Base-by-base conservation (phyloP, 1,140 invertebrate species). In the Caenorhabditis briggsae region DNA sequence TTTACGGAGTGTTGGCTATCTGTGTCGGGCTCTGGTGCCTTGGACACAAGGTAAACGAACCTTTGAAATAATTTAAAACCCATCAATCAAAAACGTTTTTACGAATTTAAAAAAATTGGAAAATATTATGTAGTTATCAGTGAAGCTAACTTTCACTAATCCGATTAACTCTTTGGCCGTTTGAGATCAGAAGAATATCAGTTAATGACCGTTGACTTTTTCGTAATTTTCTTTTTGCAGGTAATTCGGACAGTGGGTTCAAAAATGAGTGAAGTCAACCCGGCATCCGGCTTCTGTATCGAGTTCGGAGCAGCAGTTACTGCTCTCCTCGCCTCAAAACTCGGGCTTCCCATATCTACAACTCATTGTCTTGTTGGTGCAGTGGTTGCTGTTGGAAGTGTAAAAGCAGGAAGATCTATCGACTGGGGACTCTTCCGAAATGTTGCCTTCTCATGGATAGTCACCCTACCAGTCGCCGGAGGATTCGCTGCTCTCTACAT, bases 281-380 rank as follows among this genome's bases (percentile, higher is more conserved):
- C 89, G 23, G 84, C 89, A 25, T 88, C 83, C 87, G 97, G 97
- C 12, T 97, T 98, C 90, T 96, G 96, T 14, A 97, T 97, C 92
- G 97, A 98, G 94, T 95, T 99, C 89, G 97, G 97, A 46, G 95
- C 97, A 43, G 97, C 97, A 16, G 94, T 97, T 83, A 99, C 97
- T 41, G 97, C 98, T 70, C 94, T 99, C 90, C 92, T 98, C 82
- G 97, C 97, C 48, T 97, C 96, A 89, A 98, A 99, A 93, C 95
- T 96, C 88, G 97, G 97, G 11, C 94, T 99, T 91, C 97, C 97
- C 16, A 96, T 99, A 88, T 97, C 96, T 87, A 98, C 97, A 11
- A 99, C 97, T 1, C 97, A 99, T 93, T 99, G 97, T 93, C 98
- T 98, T 94, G 97, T 99, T 8, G 97, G 90, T 16, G 88, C 86